Percentiles rank a stretch among this genome's conserved stretches.
Evolutionary conservation across 2,888 invertebrate genomes (phyloP).

Genomic region (Holacanthella duospinosa): DNA sequence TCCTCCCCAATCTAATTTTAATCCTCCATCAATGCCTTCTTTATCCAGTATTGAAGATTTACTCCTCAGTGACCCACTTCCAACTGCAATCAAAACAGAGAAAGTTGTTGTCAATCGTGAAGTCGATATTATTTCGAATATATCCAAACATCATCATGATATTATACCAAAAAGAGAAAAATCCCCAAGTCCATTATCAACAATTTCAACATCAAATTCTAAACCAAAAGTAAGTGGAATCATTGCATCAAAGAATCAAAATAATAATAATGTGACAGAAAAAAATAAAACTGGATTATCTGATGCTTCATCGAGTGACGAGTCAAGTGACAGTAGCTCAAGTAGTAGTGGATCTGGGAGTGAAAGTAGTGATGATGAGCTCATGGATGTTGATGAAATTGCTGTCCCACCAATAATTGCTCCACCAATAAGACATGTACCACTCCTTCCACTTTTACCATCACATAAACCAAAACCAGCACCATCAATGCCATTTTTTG

Average conservation of each 20-base stretch:
- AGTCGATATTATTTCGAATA: too few species aligned
- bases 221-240: slow-evolving; percentile 43
- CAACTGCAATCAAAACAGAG: background rate
- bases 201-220: slow-evolving; percentile 22
- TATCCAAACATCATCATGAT: too few species aligned
- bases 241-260: slow-evolving; percentile 26
- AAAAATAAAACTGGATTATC: slow-evolving; percentile 40
- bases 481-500: slow-evolving; percentile 12
- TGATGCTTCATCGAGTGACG: slow-evolving; percentile 43
- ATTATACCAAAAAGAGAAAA: background rate
- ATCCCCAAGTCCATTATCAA: background rate
- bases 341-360: slow-evolving; percentile 41
- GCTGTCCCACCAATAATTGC: background rate
- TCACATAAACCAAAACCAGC: slow-evolving; percentile 2
- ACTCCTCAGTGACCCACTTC: slow-evolving; percentile 13
- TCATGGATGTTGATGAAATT: slow-evolving; percentile 5
- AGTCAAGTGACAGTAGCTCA: slow-evolving; percentile 28
- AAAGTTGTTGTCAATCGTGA: background rate
- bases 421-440: slow-evolving; percentile 10
- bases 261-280: background rate
- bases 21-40: slow-evolving; percentile 17
- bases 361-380: slow-evolving; percentile 45
- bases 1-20: background rate
- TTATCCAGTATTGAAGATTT: slow-evolving; percentile 31
- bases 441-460: slow-evolving; percentile 13